A percentile compares a stretch with the other conserved stretches of the same genome.
Evolutionary conservation across 2,113 vertebrate species (phyloP).

Genomic region (Eubucco bourcierii): DNA sequence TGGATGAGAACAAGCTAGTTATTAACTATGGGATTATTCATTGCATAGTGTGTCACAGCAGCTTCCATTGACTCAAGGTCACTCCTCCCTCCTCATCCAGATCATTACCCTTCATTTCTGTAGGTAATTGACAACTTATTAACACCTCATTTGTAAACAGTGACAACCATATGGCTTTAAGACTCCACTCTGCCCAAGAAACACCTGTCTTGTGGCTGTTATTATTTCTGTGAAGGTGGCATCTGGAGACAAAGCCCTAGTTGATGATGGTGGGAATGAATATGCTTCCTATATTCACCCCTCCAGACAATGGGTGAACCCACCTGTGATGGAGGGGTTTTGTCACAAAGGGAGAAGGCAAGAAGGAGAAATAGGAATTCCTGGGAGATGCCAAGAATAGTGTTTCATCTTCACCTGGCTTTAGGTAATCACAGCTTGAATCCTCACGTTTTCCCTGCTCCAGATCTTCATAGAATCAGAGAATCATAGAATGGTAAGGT

Average conservation of each 20-base stretch:
- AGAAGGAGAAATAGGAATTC: neutral
- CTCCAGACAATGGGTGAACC: neutral
- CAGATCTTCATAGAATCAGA: neutral
- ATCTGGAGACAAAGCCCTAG: neutral
- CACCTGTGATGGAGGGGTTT: accelerated
- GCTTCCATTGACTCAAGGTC: slow-evolving; percentile 3
- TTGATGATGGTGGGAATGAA: neutral
- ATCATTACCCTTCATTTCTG: neutral
- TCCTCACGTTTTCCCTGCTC: neutral
- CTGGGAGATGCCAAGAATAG: neutral
- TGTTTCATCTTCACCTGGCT: neutral
- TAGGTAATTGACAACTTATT: neutral
- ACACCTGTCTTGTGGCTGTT: neutral
- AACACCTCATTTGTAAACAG: slow-evolving; percentile 5
- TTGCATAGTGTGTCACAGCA: neutral
- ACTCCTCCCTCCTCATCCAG: neutral
- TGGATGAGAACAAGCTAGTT: neutral
- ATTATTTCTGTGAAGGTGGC: neutral
- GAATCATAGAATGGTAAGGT: too few species aligned
- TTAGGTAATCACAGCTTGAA: neutral
- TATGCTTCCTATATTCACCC: neutral
- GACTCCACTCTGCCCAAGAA: neutral
- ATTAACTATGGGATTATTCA: slow-evolving; percentile 3
- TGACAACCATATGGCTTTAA: neutral
- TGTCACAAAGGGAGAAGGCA: neutral